Evolutionary conservation across 2,888 invertebrate species (phyloP), one percentile per base, ranked within the genome.

Genomic region (Notocelia uddmanniana): DNA sequence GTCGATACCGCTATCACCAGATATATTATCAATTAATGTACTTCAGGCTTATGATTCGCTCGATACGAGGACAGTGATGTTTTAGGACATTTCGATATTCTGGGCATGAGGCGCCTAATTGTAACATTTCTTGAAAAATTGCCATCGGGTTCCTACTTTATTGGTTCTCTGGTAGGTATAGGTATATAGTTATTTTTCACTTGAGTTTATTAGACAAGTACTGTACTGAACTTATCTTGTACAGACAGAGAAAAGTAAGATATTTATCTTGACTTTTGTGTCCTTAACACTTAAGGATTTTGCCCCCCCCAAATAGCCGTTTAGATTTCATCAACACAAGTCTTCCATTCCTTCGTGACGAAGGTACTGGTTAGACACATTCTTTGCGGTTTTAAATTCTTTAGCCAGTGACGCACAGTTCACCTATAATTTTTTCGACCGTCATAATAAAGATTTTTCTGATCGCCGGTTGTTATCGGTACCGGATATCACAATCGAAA

Each of bases 1-100:
- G 2, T 19, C 13, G 70, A 71, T 71, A 71, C 18, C 19, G 52
- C 34, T 71, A 71, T 71, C 70, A 41, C 21, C 21, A 63, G 69
- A 69, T 69, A 59, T 66, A 59, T 66, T 71, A 71, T 71, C 70
- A 71, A 66, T 71, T 71, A 71, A 70, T 71, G 70, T 71, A 71
- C 70, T 71, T 55, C 64, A 41, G 55, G 57, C 21, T 57, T 48
- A 48, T 52, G 52, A 64, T 64, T 64, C 54, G 37, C 64, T 54
- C n/a, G 64, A 54, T 23, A 54, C 64, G 37, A 64, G 37, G 52
- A 37, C 54, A 18, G 15, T 31, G 52, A 48, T 34, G 15, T 34
- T 50, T 37, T 37, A 64, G 50, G 52, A 52, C 26, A 11, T 37
- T 64, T 15, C 54, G 11, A 52, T 54, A 54, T 37, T n/a, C 21